These are phyloP conservation scores for Epistrophella euchroma DNA, from an alignment of 2,888 invertebrate species.

Conservation along the genomic window DNA sequence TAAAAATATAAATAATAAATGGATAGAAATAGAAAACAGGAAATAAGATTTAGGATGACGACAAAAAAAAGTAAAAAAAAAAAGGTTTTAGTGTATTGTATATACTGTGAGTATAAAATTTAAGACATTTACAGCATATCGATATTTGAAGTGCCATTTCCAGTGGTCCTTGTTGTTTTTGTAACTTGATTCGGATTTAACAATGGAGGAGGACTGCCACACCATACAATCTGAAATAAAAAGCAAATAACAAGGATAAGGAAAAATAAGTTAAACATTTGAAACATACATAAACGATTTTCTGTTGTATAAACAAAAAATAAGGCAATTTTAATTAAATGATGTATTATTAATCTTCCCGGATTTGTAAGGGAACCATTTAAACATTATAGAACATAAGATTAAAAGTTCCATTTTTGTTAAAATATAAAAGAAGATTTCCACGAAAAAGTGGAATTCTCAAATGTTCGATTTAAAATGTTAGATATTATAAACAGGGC, in stretches of 20 bases:
- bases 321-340: background rate
- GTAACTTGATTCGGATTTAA: constrained; percentile 84
- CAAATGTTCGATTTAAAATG: no score
- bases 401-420: no score
- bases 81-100: constrained; percentile 31
- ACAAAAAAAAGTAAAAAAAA: background rate
- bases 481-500: no score
- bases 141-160: constrained; percentile 86
- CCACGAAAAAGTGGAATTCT: no score
- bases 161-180: constrained; percentile 88
- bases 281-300: background rate
- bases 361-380: background rate
- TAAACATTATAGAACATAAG: no score
- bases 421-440: no score
- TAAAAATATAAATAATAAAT: constrained; percentile 38
- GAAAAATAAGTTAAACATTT: background rate
- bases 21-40: background rate
- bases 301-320: background rate
- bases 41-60: constrained; percentile 2
- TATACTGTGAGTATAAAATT: constrained; percentile 47
- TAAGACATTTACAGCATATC: constrained; percentile 82
- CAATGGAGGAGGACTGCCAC: constrained; percentile 82
- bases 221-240: constrained; percentile 82
- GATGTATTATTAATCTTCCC: background rate
- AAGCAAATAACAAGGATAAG: background rate